Evolutionary conservation across 1,140 invertebrate species (phyloP).

Genomic region (Daktulosphaira vitifoliae): DNA sequence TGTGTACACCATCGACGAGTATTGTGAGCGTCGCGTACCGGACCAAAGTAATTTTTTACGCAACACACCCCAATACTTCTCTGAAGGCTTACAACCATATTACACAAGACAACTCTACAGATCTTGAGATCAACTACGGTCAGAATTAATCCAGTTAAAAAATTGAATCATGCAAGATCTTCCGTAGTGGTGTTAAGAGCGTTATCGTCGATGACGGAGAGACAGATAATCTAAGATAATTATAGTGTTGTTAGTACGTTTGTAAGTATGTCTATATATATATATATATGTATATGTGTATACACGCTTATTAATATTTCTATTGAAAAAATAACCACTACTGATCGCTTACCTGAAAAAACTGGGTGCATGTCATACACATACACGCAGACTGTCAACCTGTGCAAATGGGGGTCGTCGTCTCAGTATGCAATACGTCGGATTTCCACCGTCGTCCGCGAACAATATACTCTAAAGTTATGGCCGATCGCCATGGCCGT

Average conservation of each 20-base stretch:
- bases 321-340: too few species aligned
- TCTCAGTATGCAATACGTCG: neutral
- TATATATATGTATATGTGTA: neutral
- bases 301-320: too few species aligned
- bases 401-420: neutral
- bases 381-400: too few species aligned
- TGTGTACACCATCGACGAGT: neutral
- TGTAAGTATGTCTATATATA: too few species aligned
- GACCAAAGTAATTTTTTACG: slow-evolving; percentile 5
- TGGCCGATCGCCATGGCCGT: neutral
- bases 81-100: too few species aligned
- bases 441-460: neutral
- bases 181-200: too few species aligned
- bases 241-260: neutral
- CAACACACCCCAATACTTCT: slow-evolving; percentile 22
- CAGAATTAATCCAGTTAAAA: too few species aligned
- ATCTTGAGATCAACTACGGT: too few species aligned
- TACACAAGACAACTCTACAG: too few species aligned
- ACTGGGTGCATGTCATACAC: slow-evolving; percentile 11
- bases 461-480: neutral
- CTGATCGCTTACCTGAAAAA: slow-evolving; percentile 9
- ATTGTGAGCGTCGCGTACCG: slow-evolving; percentile 23
- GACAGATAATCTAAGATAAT: too few species aligned
- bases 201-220: too few species aligned
- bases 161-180: too few species aligned